Conservation (phyloP, 2,113 vertebrate genomes). For the Pardalotus punctatus region DNA sequence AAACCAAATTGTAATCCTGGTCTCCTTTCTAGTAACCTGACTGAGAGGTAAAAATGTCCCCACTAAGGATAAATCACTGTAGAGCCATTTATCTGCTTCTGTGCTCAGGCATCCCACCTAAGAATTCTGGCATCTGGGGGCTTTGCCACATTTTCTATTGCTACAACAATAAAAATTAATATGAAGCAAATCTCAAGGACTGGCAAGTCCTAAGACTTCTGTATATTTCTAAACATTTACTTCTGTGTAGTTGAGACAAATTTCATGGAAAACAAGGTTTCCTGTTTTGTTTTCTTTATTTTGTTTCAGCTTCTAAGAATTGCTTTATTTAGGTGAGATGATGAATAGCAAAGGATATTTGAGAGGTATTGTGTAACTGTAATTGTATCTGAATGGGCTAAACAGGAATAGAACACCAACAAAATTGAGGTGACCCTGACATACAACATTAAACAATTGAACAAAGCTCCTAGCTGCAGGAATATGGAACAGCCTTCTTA, state of each 20-base stretch:
- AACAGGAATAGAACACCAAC: not conserved
- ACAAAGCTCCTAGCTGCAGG: not conserved
- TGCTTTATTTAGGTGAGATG: not conserved
- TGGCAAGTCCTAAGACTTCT: not conserved
- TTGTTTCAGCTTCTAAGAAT: not conserved
- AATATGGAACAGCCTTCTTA: not conserved
- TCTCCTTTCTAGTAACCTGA: not conserved
- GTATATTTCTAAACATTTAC: not conserved
- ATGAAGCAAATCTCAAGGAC: not conserved
- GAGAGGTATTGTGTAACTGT: not conserved
- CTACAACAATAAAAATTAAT: not conserved
- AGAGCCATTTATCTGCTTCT: not conserved
- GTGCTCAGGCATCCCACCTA: not conserved
- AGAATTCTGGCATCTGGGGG: not conserved
- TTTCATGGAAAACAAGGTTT: not conserved
- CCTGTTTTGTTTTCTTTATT: not conserved
- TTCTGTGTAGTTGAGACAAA: not conserved
- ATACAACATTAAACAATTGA: not conserved
- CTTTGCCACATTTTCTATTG: not conserved
- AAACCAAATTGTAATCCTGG: not conserved
- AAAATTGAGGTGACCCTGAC: not conserved
- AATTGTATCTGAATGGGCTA: not conserved
- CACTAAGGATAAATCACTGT: not conserved
- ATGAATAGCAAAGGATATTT: not conserved
- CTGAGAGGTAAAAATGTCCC: not conserved